A percentile compares a stretch with the other conserved stretches of the same genome.
phyloP scores from a whole-genome alignment of 2,888 invertebrate species.

The Ariolimax columbianus region DNA sequence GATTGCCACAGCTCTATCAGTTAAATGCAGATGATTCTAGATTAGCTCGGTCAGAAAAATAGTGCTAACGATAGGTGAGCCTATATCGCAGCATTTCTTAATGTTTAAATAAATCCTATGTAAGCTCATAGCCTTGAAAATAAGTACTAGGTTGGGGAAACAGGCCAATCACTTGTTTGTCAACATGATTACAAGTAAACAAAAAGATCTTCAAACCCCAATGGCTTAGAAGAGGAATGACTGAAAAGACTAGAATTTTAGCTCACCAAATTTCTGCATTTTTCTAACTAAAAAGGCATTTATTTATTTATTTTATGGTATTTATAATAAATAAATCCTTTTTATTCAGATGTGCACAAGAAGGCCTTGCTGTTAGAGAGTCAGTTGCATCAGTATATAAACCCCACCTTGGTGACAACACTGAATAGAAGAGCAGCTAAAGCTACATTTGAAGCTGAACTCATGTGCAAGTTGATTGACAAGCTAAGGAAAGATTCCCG shows the following conservation, averaged over 20 bases:
- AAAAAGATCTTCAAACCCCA: too few relatives aligned
- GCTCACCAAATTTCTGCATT: background rate
- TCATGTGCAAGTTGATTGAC: conserved; percentile 41
- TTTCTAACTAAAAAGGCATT: background rate
- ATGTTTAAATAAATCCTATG: too few relatives aligned
- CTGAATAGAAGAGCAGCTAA: conserved; percentile 38
- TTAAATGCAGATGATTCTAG: too few relatives aligned
- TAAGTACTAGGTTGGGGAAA: too few relatives aligned
- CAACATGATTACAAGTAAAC: too few relatives aligned
- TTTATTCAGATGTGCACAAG: conserved; percentile 36
- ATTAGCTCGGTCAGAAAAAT: too few relatives aligned
- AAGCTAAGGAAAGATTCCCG: conserved; percentile 42
- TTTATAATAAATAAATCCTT: background rate
- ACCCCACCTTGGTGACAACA: conserved; percentile 41
- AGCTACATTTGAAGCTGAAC: conserved; percentile 40
- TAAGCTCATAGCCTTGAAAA: too few relatives aligned
- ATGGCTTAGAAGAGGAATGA: too few relatives aligned
- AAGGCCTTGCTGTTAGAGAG: conserved; percentile 37
- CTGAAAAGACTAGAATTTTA: background rate
- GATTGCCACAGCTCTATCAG: too few relatives aligned
- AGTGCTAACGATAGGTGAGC: too few relatives aligned
- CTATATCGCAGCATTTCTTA: too few relatives aligned
- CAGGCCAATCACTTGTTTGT: too few relatives aligned
- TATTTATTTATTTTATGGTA: background rate
- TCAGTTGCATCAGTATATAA: conserved; percentile 45